phyloP scores from a whole-genome alignment of 2,888 invertebrate species.

The Liposcelis brunnea region DNA sequence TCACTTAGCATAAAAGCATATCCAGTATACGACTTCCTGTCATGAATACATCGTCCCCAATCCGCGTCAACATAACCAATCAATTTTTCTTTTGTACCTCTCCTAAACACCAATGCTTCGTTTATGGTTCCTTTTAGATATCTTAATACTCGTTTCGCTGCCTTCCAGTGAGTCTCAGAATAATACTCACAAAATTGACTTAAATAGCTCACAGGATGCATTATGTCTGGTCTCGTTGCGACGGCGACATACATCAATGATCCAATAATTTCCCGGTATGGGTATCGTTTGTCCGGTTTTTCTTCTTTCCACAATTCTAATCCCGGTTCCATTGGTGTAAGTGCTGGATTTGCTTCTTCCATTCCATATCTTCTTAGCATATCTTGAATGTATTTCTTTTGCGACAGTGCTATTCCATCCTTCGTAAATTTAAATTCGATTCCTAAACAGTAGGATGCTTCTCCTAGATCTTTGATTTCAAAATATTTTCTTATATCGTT shows the following conservation, averaged over 20 bases:
- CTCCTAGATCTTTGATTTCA: neutral
- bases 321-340: neutral
- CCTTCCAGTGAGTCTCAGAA: conserved; percentile 1
- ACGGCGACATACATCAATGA: conserved; percentile 6
- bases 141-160: conserved; percentile 9
- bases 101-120: too few relatives aligned
- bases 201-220: conserved; percentile 2
- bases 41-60: neutral
- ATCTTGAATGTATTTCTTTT: conserved; percentile 4
- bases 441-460: conserved; percentile 6
- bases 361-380: conserved; percentile 6
- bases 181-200: neutral
- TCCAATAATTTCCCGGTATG: conserved; percentile 7
- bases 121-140: conserved; percentile 8
- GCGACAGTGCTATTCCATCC: too few relatives aligned
- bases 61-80: neutral
- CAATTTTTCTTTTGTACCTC: too few relatives aligned
- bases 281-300: too few relatives aligned
- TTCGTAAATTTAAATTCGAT: conserved; percentile 3
- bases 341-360: neutral
- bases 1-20: neutral
- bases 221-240: conserved; percentile 5
- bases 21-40: too few relatives aligned
- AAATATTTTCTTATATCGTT: neutral
- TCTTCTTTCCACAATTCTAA: too few relatives aligned